phyloP scores from a whole-genome alignment of 2,888 invertebrate genomes.

The Tineola bisselliella region DNA sequence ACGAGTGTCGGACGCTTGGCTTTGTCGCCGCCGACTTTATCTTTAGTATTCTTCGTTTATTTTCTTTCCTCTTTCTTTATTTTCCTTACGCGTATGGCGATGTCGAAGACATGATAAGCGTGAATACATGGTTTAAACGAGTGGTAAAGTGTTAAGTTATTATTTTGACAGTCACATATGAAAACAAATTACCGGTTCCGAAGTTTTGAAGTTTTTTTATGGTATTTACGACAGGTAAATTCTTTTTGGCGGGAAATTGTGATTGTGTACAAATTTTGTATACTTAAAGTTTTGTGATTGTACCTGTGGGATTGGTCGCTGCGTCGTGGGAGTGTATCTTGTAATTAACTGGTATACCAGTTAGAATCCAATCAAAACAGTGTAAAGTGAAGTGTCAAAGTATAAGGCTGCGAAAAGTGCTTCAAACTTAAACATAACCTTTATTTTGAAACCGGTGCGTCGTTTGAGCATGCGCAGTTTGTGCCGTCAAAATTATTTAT shows the following conservation, averaged over 20 bases:
- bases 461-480: slow-evolving; percentile 58
- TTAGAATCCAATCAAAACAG: slow-evolving; percentile 45
- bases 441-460: slow-evolving; percentile 54
- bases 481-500: slow-evolving; percentile 51
- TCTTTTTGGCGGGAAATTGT: slow-evolving; percentile 28
- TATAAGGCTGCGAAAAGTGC: slow-evolving; percentile 28
- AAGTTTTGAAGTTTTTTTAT: slow-evolving; percentile 60
- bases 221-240: slow-evolving; percentile 41
- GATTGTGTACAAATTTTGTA: slow-evolving; percentile 17
- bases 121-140: neutral
- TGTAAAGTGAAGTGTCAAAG: slow-evolving; percentile 32
- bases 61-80: slow-evolving; percentile 68
- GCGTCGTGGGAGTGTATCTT: neutral
- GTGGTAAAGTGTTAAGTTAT: slow-evolving; percentile 21
- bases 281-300: neutral
- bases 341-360: slow-evolving; percentile 26
- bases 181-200: slow-evolving; percentile 60
- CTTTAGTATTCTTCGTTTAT: slow-evolving; percentile 61
- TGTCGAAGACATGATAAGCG: slow-evolving; percentile 15
- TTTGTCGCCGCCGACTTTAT: slow-evolving; percentile 58
- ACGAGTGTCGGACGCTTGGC: slow-evolving; percentile 66
- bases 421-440: slow-evolving; percentile 58
- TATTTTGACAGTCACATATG: slow-evolving; percentile 63
- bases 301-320: neutral
- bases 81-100: slow-evolving; percentile 39